These are phyloP conservation scores for Peromyscus maniculatus DNA, from an alignment of 2,113 vertebrate genomes.

Conservation along the genomic window DNA sequence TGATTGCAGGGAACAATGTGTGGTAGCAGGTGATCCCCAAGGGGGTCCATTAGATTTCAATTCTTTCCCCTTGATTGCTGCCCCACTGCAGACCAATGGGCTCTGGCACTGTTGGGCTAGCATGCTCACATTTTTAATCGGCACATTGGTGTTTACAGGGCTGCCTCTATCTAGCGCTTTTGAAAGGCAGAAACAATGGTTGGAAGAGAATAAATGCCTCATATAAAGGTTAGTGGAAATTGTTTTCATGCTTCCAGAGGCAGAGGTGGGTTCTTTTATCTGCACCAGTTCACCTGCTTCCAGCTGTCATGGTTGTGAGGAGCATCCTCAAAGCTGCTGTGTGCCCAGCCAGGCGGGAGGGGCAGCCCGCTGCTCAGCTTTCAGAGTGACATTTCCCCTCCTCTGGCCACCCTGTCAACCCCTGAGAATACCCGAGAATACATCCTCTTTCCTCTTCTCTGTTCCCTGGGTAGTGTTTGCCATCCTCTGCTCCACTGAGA, in stretches of 20 bases:
- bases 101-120: slow-evolving; percentile 13
- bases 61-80: not conserved
- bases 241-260: slow-evolving; percentile 65
- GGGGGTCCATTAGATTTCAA: slow-evolving; percentile 61
- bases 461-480: slow-evolving; percentile 37
- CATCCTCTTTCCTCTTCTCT: not conserved
- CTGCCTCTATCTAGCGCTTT: slow-evolving; percentile 46
- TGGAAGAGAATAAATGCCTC: slow-evolving; percentile 72
- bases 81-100: not conserved
- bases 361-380: not conserved
- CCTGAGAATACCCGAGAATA: not conserved
- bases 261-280: slow-evolving; percentile 70
- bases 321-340: not conserved
- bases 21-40: slow-evolving; percentile 68
- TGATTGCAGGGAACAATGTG: slow-evolving; percentile 66
- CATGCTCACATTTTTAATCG: slow-evolving; percentile 55
- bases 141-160: slow-evolving; percentile 63
- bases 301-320: slow-evolving; percentile 71
- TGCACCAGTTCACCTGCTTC: slow-evolving; percentile 72
- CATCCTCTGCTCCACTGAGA: not conserved
- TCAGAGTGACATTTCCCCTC: slow-evolving; percentile 35
- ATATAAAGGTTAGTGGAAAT: slow-evolving; percentile 74
- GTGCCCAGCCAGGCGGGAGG: not conserved
- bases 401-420: not conserved
- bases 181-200: slow-evolving; percentile 73